Base-by-base conservation (phyloP, 2,797 vertebrate species). In the Scleropages formosus region DNA sequence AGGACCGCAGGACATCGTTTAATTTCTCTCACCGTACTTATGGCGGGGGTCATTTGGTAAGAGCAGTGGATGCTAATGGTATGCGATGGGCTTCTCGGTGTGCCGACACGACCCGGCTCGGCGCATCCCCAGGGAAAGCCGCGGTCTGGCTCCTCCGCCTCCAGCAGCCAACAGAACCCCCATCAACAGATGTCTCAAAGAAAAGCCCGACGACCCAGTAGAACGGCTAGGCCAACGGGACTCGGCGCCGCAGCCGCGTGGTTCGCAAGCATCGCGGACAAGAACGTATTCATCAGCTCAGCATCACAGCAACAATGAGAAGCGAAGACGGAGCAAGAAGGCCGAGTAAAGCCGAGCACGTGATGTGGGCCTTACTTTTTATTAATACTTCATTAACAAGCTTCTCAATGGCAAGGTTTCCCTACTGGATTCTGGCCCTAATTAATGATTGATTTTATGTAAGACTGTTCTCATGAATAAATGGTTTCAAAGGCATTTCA, bases 401-500 rank as follows among this genome's bases (percentile, higher is more conserved):
- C 62, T 65, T 31, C 26, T 56, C 47, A 74, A 74, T 39, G 46
- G 62, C 49, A 20, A 65, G 26, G n/a, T 26, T 31, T 67, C 73
- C 51, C 24, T 58, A 56, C 63, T 56, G 26, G 63, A n/a, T 67
- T 39, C n/a, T 58, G 47, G 27, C 49, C 26, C 56, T 75, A 75
- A 75, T 75, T 67, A 58, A 75, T 67, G 73, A 75, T 67, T 74
- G 73, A 74, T 56, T 56, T 65, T 53, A 58, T 58, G 49, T 22
- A 66, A 56, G 63, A 53, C 62, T 58, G 49, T 58, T 67, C 51
- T 75, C 73, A 65, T 56, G 24, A 65, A 31, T 56, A 75, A 75
- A 75, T 39, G 73, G 62, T 67, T 75, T 58, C 73, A 66, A 67
- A 75, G 63, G 26, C 63, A 67, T 67, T 67, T 75, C 73, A 67